Conservation (phyloP, 2,888 invertebrate genomes). For the Corbicula japonica region DNA sequence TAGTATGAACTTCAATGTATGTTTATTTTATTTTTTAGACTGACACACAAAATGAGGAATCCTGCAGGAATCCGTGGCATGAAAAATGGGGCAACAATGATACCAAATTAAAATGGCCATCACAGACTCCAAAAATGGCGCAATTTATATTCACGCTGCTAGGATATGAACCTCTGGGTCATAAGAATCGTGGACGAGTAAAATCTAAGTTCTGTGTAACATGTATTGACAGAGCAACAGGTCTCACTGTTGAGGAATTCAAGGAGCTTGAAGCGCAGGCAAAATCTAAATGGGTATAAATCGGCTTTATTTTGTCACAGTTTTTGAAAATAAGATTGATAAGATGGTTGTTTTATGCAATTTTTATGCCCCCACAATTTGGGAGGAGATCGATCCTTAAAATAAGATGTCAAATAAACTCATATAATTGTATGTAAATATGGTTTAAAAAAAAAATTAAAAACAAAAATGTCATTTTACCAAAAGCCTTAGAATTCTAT, state of each 20-base stretch:
- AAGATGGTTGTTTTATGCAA: no score
- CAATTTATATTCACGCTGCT: slow-evolving; percentile 54
- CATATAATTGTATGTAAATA: no score
- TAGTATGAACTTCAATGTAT: no score
- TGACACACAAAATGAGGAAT: slow-evolving; percentile 2
- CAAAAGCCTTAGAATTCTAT: no score
- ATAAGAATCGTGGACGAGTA: neutral
- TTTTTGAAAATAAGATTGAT: no score
- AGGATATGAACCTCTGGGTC: slow-evolving; percentile 38
- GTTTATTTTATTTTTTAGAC: no score
- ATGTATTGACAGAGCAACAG: slow-evolving; percentile 44
- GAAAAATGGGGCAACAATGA: slow-evolving; percentile 58
- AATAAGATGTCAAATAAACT: no score
- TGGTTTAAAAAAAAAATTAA: no score
- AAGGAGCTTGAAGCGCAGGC: slow-evolving; percentile 41
- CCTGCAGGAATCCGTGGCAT: slow-evolving; percentile 55
- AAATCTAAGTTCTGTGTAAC: slow-evolving; percentile 49
- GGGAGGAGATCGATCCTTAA: no score
- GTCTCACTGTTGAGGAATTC: slow-evolving; percentile 45
- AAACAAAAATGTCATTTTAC: no score
- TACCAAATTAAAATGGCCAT: slow-evolving; percentile 42
- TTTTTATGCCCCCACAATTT: no score
- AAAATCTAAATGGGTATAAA: slow-evolving; percentile 36
- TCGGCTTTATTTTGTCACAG: no score
- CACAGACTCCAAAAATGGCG: slow-evolving; percentile 43